Evolutionary conservation across 2,797 vertebrate species (phyloP).

Genomic region (Anableps anableps): DNA sequence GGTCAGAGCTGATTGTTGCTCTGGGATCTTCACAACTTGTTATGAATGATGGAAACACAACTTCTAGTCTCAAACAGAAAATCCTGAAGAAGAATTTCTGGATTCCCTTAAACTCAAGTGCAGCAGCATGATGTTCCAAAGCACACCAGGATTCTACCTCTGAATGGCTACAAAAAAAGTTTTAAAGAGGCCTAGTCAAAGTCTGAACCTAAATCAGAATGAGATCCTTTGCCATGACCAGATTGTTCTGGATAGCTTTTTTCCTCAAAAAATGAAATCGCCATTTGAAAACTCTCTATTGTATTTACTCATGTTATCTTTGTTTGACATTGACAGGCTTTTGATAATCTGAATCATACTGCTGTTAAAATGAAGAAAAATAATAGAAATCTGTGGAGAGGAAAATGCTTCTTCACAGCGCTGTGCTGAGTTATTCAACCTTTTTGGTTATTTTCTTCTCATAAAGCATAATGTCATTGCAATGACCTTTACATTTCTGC

Average conservation of each 20-base stretch:
- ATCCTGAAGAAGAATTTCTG: not conserved
- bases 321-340: not conserved
- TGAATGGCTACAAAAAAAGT: not conserved
- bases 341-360: not conserved
- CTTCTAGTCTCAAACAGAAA: not conserved
- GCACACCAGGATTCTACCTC: not conserved
- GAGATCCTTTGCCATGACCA: not conserved
- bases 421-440: constrained; percentile 60
- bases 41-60: not conserved
- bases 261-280: not conserved
- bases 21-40: not conserved
- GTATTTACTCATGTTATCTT: not conserved
- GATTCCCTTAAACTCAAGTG: not conserved
- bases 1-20: not conserved
- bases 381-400: not conserved
- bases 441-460: constrained; percentile 61
- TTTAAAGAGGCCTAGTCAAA: not conserved
- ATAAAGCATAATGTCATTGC: constrained; percentile 80
- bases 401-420: constrained; percentile 23
- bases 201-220: not conserved
- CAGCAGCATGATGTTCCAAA: not conserved
- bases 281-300: not conserved
- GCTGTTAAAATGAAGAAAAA: not conserved
- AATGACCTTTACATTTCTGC: constrained; percentile 78
- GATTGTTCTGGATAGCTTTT: not conserved